A percentile compares a stretch with the other conserved stretches of the same genome.
Conservation (phyloP, 2,113 vertebrate species). For the Hipposideros armiger region DNA sequence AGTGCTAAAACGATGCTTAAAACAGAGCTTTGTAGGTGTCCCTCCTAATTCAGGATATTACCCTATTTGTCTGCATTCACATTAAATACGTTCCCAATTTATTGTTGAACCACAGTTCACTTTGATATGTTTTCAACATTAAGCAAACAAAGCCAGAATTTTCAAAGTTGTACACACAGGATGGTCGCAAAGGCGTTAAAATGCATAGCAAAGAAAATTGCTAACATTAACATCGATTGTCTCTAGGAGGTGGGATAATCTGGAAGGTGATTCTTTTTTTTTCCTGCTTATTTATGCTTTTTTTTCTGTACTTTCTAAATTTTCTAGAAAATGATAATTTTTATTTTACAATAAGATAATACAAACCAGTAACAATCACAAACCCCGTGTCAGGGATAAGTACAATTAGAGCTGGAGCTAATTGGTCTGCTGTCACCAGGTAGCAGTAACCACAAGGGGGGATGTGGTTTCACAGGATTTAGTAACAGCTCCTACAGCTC, state of each 20-base stretch:
- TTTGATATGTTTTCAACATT: constrained; percentile 43
- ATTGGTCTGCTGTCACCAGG: not conserved
- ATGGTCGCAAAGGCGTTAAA: not conserved
- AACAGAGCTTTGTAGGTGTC: not conserved
- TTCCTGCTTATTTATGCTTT: not conserved
- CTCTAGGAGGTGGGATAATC: not conserved
- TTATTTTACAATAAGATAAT: constrained; percentile 19
- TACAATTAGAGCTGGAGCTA: not conserved
- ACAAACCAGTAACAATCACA: not conserved
- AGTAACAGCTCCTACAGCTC: not conserved
- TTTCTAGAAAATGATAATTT: not conserved
- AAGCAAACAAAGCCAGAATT: constrained; percentile 39
- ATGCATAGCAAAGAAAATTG: not conserved
- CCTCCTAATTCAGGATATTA: not conserved
- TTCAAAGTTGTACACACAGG: not conserved
- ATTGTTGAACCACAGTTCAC: not conserved
- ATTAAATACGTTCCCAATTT: constrained; percentile 6
- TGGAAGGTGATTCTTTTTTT: not conserved
- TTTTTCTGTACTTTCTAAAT: not conserved
- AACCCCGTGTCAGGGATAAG: not conserved
- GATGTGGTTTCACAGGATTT: not conserved
- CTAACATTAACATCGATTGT: not conserved
- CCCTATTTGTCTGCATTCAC: not conserved
- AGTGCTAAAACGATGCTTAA: not conserved
- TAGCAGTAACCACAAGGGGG: not conserved